Evolutionary conservation across 2,113 vertebrate genomes (phyloP).

Genomic region (Phyllostomus hastatus): DNA sequence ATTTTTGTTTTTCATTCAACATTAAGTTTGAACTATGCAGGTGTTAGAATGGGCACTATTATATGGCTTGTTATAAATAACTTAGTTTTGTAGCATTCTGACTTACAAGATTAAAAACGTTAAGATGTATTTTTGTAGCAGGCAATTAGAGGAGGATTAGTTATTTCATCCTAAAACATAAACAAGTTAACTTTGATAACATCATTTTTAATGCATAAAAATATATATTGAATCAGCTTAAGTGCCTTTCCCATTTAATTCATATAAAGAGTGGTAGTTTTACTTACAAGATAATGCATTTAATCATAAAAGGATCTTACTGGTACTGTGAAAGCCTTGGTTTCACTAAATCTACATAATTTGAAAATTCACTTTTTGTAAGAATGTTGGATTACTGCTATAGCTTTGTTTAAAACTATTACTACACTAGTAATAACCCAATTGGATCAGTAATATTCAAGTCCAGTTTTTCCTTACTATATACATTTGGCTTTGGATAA

Average conservation of each 20-base stretch:
- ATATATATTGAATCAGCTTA: not conserved
- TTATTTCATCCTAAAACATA: constrained; percentile 18
- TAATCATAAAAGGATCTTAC: not conserved
- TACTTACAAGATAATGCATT: not conserved
- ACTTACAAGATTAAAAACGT: not conserved
- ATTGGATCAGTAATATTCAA: not conserved
- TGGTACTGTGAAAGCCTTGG: not conserved
- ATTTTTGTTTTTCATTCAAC: not conserved
- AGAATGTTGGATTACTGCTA: not conserved
- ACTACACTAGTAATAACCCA: not conserved
- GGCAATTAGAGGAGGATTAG: not conserved
- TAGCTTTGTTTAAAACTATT: constrained; percentile 23
- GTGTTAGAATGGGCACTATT: not conserved
- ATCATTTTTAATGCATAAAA: constrained; percentile 19
- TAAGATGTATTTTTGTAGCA: not conserved
- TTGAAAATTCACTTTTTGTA: not conserved
- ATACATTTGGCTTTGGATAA: not conserved
- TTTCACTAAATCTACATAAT: not conserved
- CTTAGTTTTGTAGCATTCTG: constrained; percentile 14
- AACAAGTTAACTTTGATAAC: not conserved
- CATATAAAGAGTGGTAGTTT: not conserved
- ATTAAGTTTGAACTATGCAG: not conserved
- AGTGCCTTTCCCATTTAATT: not conserved
- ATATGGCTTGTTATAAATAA: not conserved
- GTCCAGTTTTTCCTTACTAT: not conserved